Conservation (phyloP, 2,113 vertebrate genomes). For the Oreocharis arfaki region DNA sequence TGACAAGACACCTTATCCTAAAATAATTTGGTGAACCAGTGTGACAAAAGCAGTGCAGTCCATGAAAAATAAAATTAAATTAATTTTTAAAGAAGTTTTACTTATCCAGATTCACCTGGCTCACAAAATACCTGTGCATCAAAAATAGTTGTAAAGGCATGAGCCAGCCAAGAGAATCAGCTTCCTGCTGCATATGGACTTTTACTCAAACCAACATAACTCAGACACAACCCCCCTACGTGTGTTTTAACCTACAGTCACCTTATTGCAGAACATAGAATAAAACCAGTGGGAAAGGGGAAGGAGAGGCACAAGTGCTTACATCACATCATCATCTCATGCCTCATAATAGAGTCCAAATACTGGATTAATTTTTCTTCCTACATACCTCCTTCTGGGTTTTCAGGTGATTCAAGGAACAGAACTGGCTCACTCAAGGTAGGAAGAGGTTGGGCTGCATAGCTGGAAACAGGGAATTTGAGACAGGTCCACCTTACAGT, state of each 20-base stretch:
- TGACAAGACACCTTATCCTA: background rate
- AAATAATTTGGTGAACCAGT: background rate
- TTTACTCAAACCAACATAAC: background rate
- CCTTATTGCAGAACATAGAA: background rate
- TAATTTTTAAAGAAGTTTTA: no score
- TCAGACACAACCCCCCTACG: background rate
- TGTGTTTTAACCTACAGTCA: background rate
- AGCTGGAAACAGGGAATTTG: background rate
- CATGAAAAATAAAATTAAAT: background rate
- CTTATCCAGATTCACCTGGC: background rate
- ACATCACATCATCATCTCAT: fast-evolving
- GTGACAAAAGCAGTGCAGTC: background rate
- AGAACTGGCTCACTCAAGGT: background rate
- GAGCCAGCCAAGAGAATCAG: background rate
- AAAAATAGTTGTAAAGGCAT: background rate
- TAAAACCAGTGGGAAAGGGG: background rate
- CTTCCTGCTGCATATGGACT: background rate
- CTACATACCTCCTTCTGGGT: background rate
- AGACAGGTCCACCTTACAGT: background rate
- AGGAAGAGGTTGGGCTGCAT: background rate
- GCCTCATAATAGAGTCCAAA: background rate
- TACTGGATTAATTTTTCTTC: background rate
- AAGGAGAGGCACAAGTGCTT: background rate
- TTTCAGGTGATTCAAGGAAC: background rate
- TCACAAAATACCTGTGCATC: background rate